These are phyloP conservation scores for Equus quagga DNA, from an alignment of 2,113 vertebrate genomes.

Conservation along the genomic window DNA sequence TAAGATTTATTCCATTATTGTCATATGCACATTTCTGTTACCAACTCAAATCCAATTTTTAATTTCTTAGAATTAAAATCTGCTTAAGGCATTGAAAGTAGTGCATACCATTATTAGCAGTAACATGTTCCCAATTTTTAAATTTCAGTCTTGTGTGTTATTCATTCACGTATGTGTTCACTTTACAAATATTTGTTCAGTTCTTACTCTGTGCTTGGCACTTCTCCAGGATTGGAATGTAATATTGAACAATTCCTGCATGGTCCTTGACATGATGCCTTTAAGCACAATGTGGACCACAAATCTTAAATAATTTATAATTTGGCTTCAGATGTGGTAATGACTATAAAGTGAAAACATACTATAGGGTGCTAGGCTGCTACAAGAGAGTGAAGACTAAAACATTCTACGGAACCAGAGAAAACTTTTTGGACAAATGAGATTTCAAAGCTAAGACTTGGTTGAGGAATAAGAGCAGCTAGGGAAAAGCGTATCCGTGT, in stretches of 20 bases:
- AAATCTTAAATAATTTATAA: not conserved
- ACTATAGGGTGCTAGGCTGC: not conserved
- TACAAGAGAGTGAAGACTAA: not conserved
- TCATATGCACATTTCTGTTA: not conserved
- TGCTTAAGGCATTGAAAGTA: not conserved
- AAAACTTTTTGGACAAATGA: not conserved
- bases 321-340: not conserved
- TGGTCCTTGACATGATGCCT: not conserved
- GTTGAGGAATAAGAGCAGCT: not conserved
- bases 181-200: not conserved
- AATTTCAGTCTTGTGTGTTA: not conserved
- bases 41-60: not conserved
- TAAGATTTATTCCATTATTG: not conserved
- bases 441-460: not conserved
- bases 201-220: not conserved
- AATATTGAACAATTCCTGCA: not conserved
- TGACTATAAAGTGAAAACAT: not conserved
- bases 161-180: not conserved
- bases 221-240: not conserved
- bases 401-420: not conserved
- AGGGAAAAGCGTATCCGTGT: not conserved
- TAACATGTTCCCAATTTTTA: not conserved
- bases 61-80: not conserved
- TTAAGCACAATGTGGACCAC: not conserved
- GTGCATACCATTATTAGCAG: not conserved